These are phyloP conservation scores for Mionectes macconnelli DNA, from an alignment of 2,113 vertebrate species.

Conservation along the genomic window DNA sequence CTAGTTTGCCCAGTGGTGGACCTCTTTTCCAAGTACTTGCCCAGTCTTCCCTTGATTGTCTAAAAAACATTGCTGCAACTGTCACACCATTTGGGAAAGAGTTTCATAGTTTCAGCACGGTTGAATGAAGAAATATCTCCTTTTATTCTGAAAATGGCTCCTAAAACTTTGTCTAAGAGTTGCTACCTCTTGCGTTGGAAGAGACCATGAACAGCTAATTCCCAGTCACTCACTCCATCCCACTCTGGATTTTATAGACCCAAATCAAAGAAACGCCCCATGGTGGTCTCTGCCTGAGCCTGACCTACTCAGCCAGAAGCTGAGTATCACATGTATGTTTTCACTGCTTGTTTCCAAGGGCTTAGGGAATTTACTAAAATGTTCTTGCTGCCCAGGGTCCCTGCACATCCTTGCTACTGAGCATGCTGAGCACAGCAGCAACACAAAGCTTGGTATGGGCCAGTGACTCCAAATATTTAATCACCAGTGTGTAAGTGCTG, in stretches of 20 bases:
- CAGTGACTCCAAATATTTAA: neutral
- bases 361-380: neutral
- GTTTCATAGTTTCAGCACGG: neutral
- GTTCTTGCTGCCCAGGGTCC: neutral
- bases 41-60: neutral
- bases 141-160: neutral
- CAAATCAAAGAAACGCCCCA: neutral
- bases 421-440: rapidly evolving
- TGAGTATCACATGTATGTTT: neutral
- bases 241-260: neutral
- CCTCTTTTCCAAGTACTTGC: neutral
- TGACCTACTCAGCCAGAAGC: neutral
- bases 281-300: neutral
- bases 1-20: neutral
- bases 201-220: neutral
- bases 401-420: neutral
- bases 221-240: neutral
- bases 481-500: neutral
- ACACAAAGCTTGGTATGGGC: rapidly evolving
- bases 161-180: neutral
- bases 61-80: neutral
- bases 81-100: neutral
- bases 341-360: neutral
- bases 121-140: neutral
- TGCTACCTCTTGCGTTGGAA: neutral